A percentile compares a stretch with the other conserved stretches of the same genome.
These are phyloP conservation scores for Helarctos malayanus DNA, from an alignment of 2,797 vertebrate species.

Conservation along the genomic window DNA sequence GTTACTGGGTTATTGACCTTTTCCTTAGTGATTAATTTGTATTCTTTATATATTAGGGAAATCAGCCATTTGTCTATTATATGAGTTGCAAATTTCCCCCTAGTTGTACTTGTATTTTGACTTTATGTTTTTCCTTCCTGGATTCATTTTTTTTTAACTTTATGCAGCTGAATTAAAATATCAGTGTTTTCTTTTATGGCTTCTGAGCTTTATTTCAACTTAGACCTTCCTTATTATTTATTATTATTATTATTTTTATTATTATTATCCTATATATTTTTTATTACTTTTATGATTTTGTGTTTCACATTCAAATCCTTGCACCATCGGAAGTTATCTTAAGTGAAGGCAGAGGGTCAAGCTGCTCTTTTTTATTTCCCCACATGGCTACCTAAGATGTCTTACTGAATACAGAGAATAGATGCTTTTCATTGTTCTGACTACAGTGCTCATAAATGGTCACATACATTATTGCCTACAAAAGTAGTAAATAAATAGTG, in stretches of 20 bases:
- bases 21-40: not conserved
- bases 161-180: not conserved
- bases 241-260: not conserved
- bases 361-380: not conserved
- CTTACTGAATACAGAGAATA: not conserved
- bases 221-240: not conserved
- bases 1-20: not conserved
- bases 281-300: constrained; percentile 13
- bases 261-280: not conserved
- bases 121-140: not conserved
- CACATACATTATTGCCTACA: not conserved
- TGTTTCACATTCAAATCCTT: constrained; percentile 27
- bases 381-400: not conserved
- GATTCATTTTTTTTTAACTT: not conserved
- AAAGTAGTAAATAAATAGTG: not conserved
- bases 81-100: not conserved
- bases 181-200: not conserved
- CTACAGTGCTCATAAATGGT: not conserved
- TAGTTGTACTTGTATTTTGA: not conserved
- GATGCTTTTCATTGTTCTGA: not conserved
- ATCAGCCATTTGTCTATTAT: constrained; percentile 9
- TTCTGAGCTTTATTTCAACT: constrained; percentile 32
- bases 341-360: not conserved
- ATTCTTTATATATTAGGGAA: not conserved
- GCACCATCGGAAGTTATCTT: not conserved